phyloP scores from a whole-genome alignment of 2,888 invertebrate genomes.

The Eubasilissa splendida region DNA sequence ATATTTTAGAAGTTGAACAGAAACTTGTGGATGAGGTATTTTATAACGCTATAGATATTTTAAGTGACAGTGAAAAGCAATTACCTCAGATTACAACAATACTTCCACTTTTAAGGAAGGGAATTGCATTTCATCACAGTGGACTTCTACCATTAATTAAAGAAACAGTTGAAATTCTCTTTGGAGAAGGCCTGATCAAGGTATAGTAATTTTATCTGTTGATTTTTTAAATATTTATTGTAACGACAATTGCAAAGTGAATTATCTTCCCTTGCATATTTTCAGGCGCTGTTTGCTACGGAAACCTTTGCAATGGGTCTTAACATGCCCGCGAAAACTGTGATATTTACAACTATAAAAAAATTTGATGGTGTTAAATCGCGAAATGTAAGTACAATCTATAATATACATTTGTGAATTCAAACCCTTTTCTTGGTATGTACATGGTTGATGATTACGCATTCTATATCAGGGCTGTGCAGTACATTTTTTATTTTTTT shows the following conservation, averaged over 20 bases:
- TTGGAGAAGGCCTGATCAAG: constrained; percentile 97
- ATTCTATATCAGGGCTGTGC: no score
- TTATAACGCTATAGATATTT: constrained; percentile 95
- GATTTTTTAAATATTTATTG: neutral
- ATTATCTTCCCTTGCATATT: constrained; percentile 42
- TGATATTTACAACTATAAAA: constrained; percentile 93
- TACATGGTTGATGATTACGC: no score
- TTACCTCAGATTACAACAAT: constrained; percentile 96
- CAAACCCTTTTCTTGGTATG: no score
- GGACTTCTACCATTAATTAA: constrained; percentile 96
- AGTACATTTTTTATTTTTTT: no score
- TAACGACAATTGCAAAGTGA: neutral
- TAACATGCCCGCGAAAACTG: constrained; percentile 99
- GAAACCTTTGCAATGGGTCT: constrained; percentile 99
- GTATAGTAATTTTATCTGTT: constrained; percentile 59
- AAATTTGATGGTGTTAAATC: constrained; percentile 99
- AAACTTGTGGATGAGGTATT: constrained; percentile 96
- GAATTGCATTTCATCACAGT: constrained; percentile 99
- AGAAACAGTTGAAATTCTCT: constrained; percentile 98
- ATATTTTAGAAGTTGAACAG: constrained; percentile 86
- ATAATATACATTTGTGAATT: no score
- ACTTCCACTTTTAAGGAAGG: constrained; percentile 90
- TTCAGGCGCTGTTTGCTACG: constrained; percentile 94
- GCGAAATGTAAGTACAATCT: constrained; percentile 81
- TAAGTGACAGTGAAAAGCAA: constrained; percentile 93